These are phyloP conservation scores for Cheilosia variabilis DNA, from an alignment of 2,888 invertebrate genomes.

Conservation along the genomic window DNA sequence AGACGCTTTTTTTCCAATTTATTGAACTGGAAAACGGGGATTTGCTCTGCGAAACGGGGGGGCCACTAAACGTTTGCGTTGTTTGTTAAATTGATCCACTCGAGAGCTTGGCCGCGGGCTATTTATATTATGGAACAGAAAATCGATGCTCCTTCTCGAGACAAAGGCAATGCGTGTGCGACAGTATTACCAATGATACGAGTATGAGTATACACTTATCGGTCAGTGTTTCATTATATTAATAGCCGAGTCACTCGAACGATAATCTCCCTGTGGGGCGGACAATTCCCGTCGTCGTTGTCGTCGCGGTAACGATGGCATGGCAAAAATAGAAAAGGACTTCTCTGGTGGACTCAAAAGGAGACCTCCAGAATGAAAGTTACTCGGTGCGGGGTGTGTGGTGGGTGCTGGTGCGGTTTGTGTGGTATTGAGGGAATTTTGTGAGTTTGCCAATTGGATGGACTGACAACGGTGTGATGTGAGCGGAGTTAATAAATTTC, in stretches of 20 bases:
- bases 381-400: not conserved
- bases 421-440: conserved; percentile 15
- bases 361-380: not conserved
- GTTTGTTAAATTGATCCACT: conserved; percentile 34
- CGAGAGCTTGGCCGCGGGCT: conserved; percentile 3
- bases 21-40: conserved; percentile 50
- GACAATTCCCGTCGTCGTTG: too few relatives aligned
- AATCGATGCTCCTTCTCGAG: conserved; percentile 40
- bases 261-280: conserved; percentile 6
- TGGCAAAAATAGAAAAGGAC: conserved; percentile 1
- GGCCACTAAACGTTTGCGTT: conserved; percentile 13
- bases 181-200: conserved; percentile 30
- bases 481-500: conserved; percentile 35
- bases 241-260: conserved; percentile 36
- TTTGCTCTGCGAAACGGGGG: conserved; percentile 12
- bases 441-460: conserved; percentile 29
- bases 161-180: conserved; percentile 34
- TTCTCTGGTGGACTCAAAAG: not conserved
- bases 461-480: conserved; percentile 24
- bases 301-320: not conserved
- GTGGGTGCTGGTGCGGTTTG: not conserved
- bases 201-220: conserved; percentile 11
- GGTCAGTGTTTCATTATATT: conserved; percentile 42
- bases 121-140: conserved; percentile 45
- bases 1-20: conserved; percentile 43